A percentile compares a stretch with the other conserved stretches of the same genome.
Conservation (phyloP, 2,888 invertebrate genomes). For the Spialia ferax region DNA sequence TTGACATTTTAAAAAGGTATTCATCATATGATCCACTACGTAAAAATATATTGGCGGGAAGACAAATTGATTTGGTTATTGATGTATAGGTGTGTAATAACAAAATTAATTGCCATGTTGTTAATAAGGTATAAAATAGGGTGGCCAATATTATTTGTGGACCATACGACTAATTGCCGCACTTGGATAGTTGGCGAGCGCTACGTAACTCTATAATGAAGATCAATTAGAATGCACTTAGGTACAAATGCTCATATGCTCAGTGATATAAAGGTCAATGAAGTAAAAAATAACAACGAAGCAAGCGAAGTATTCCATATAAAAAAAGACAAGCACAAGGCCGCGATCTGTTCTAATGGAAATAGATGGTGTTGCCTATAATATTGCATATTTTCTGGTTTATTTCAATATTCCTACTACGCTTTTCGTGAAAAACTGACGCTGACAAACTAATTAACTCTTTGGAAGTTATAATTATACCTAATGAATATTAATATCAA, state of each 20-base stretch:
- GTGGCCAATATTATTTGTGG: constrained; percentile 37
- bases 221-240: constrained; percentile 2
- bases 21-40: constrained; percentile 21
- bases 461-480: too few relatives aligned
- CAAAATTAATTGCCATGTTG: constrained; percentile 27
- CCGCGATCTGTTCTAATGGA: too few relatives aligned
- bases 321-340: too few relatives aligned
- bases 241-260: too few relatives aligned
- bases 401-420: too few relatives aligned
- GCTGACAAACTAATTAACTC: too few relatives aligned
- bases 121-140: constrained; percentile 29
- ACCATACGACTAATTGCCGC: constrained; percentile 30
- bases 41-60: constrained; percentile 15
- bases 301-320: too few relatives aligned
- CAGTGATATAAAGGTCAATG: neutral
- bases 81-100: constrained; percentile 28
- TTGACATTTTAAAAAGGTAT: neutral
- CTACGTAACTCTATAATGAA: constrained; percentile 10
- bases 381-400: too few relatives aligned
- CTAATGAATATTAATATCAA: too few relatives aligned
- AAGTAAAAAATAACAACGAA: neutral
- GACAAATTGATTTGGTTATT: constrained; percentile 22
- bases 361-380: too few relatives aligned
- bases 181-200: constrained; percentile 42
- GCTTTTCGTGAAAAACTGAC: too few relatives aligned